A percentile compares a stretch with the other conserved stretches of the same genome.
Conservation (phyloP, 2,888 invertebrate species). For the Odontocerum albicorne region DNA sequence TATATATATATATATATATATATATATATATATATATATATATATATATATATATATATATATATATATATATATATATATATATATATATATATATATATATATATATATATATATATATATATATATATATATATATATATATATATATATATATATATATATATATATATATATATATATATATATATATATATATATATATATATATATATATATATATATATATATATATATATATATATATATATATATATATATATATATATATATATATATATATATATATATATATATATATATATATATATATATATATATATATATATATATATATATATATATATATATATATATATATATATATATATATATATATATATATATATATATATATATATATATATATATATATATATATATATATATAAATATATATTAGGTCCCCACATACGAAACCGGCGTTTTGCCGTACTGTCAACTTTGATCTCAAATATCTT, state of each 20-base stretch:
- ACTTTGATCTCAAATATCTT: too few relatives aligned
- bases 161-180: too few relatives aligned
- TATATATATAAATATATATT: constrained; percentile 5
- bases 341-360: constrained; percentile 5
- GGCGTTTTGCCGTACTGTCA: too few relatives aligned
- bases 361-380: constrained; percentile 14
- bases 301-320: constrained; percentile 7
- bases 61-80: too few relatives aligned
- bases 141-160: too few relatives aligned
- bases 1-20: too few relatives aligned
- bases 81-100: too few relatives aligned
- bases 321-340: constrained; percentile 5
- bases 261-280: constrained; percentile 7
- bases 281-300: constrained; percentile 7
- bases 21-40: too few relatives aligned
- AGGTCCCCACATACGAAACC: too few relatives aligned
- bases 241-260: constrained; percentile 2
- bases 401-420: constrained; percentile 23
- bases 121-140: too few relatives aligned
- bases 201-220: background rate
- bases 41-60: too few relatives aligned
- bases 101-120: too few relatives aligned
- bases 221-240: background rate
- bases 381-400: constrained; percentile 17
- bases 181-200: background rate